phyloP scores from a whole-genome alignment of 2,113 vertebrate species.

The Silurus glanis region DNA sequence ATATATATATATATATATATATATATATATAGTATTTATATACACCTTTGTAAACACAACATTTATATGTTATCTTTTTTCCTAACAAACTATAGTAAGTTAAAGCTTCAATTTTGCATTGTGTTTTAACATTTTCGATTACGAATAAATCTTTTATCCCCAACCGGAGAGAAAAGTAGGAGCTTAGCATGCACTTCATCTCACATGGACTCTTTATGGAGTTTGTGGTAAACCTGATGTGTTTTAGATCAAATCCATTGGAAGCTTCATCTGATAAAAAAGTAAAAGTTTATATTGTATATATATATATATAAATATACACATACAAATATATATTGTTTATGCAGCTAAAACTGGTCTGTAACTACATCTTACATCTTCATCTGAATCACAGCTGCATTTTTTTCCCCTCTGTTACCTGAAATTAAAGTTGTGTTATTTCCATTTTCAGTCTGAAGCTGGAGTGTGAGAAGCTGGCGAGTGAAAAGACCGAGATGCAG shows the following conservation, averaged over 20 bases:
- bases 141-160: neutral
- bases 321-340: no score
- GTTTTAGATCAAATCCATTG: neutral
- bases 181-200: neutral
- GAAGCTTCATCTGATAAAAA: neutral
- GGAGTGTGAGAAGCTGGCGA: slow-evolving; percentile 87
- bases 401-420: neutral
- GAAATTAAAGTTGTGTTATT: neutral
- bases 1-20: no score
- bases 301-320: no score
- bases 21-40: no score
- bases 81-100: neutral
- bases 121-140: neutral
- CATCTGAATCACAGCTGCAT: neutral
- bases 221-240: neutral
- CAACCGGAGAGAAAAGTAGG: neutral
- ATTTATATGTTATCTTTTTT: neutral
- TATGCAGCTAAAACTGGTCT: neutral
- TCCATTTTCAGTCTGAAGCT: slow-evolving; percentile 78
- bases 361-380: neutral
- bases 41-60: no score
- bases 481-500: slow-evolving; percentile 88
- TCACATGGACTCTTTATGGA: neutral
- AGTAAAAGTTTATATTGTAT: neutral
- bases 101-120: neutral